Evolutionary conservation across 2,888 invertebrate species (phyloP).

Genomic region (Pyrocoelia pectoralis): DNA sequence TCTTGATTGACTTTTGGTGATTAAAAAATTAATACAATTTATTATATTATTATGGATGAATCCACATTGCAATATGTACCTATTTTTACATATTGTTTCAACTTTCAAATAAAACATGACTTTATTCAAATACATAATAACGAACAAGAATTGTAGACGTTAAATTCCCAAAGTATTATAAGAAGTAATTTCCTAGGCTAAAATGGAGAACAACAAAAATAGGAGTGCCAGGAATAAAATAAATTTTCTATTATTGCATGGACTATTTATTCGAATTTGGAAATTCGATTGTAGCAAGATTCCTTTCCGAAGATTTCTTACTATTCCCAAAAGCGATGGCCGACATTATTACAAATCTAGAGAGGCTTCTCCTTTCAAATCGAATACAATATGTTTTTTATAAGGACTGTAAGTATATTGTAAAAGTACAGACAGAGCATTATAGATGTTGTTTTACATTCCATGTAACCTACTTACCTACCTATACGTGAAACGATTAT

Average conservation of each 20-base stretch:
- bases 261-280: slow-evolving; percentile 1
- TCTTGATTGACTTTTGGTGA: too few relatives aligned
- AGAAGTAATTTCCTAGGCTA: background rate
- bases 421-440: too few relatives aligned
- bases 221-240: background rate
- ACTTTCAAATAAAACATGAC: too few relatives aligned
- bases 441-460: background rate
- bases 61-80: too few relatives aligned
- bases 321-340: background rate
- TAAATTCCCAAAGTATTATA: too few relatives aligned
- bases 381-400: background rate
- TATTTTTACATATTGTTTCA: too few relatives aligned
- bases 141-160: too few relatives aligned
- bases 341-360: background rate
- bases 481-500: background rate
- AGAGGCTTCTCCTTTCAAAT: background rate
- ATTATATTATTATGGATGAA: too few relatives aligned
- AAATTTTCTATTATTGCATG: background rate
- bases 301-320: background rate
- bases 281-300: slow-evolving; percentile 1
- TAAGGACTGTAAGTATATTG: background rate
- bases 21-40: too few relatives aligned
- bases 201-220: background rate
- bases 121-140: too few relatives aligned
- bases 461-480: background rate